Conservation (phyloP, 2,797 vertebrate species). For the Kryptolebias ocellatus region DNA sequence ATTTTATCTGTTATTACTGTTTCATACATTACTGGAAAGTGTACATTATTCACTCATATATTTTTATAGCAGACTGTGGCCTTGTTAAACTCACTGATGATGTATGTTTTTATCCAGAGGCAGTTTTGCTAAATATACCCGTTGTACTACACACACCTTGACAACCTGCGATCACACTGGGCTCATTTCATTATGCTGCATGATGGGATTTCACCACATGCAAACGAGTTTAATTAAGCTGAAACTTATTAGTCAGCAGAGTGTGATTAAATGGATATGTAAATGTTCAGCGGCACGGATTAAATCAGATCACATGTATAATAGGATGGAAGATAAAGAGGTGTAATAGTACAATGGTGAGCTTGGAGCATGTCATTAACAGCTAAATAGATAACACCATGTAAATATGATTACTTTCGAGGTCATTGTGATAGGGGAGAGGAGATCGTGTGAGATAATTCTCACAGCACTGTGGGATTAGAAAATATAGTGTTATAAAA, state of each 20-base stretch:
- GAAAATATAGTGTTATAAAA: neutral
- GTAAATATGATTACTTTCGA: slow-evolving; percentile 42
- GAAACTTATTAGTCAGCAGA: slow-evolving; percentile 52
- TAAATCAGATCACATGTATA: slow-evolving; percentile 51
- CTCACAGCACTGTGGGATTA: neutral
- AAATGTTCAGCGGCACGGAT: slow-evolving; percentile 43
- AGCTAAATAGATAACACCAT: slow-evolving; percentile 26
- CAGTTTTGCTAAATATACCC: slow-evolving; percentile 53
- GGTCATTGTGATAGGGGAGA: slow-evolving; percentile 29
- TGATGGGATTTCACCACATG: slow-evolving; percentile 57
- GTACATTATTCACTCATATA: neutral
- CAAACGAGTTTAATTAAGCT: slow-evolving; percentile 64
- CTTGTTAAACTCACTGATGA: slow-evolving; percentile 36
- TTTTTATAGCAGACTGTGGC: neutral
- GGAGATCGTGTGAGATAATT: slow-evolving; percentile 25
- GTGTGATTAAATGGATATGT: slow-evolving; percentile 49
- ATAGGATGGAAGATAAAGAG: slow-evolving; percentile 54
- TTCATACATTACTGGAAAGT: neutral
- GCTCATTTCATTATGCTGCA: slow-evolving; percentile 60
- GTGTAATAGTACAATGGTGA: slow-evolving; percentile 39
- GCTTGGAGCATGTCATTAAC: slow-evolving; percentile 44
- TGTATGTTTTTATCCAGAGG: slow-evolving; percentile 38
- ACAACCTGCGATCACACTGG: slow-evolving; percentile 57
- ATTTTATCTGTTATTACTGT: neutral
- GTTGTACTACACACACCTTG: slow-evolving; percentile 50